Base-by-base conservation (phyloP, 2,113 vertebrate genomes). In the Macquaria australasica region DNA sequence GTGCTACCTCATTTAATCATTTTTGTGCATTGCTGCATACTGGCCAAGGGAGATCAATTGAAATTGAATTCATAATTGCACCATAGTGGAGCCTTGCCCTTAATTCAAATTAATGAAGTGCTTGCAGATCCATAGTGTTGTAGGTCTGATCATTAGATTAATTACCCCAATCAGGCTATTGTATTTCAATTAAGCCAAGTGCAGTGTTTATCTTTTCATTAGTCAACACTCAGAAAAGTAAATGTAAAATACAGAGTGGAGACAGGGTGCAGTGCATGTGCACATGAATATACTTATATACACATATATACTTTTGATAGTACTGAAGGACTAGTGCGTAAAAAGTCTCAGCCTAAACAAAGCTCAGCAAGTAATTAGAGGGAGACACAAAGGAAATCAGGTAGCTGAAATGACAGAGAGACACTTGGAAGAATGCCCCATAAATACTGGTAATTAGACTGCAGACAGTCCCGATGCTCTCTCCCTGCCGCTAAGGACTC, bases 21-120 rank as follows among this genome's bases (percentile, higher is more conserved):
- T 83, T 88, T 79, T 69, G 70, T 28, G 75, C 74, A 58, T 59
- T 70, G 70, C 85, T 82, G 83, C 63, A 87, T 77, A 76, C 67
- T 51, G 64, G 87, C 83, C 37, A 68, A 77, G 70, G 69, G 51
- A 82, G 88, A 94, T 95, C 91, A 90, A 94, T 93, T 77, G 60
- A 90, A 91, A 94, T 92, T 93, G 87, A 93, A 94, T 93, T 94
- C 84, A 94, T 94, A 95, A 95, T 91, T 92, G 87, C 83, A 64
- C 60, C 53, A 74, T 45, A 69, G 83, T 62, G 79, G 66, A 88
- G 80, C 75, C 70, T 86, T 8, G 28, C 59, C 71, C 43, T 82
- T 94, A 94, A 95, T 93, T 92, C 93, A 93, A 92, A 95, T 93
- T 90, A 94, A 95, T 95, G 93, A 93, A 94, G 89, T 94, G 90